Percentiles rank a stretch among this genome's conserved stretches.
Evolutionary conservation across 1,140 invertebrate genomes (phyloP).

Genomic region (Drosophila ercepeae): DNA sequence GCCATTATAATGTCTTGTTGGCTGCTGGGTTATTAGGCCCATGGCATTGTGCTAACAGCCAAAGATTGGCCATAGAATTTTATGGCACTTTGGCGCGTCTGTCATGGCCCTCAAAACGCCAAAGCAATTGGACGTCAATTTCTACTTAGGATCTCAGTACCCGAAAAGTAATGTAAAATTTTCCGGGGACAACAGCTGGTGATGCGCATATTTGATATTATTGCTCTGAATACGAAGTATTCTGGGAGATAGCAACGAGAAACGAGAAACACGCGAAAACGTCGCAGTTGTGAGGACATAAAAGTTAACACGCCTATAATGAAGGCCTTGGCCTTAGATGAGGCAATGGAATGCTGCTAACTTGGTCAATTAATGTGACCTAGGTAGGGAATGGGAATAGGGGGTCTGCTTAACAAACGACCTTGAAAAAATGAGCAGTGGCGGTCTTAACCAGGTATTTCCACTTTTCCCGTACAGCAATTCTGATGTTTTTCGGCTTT

Average conservation of each 20-base stretch:
- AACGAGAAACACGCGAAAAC: constrained; percentile 1
- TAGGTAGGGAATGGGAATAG: constrained; percentile 6
- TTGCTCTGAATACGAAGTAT: constrained; percentile 22
- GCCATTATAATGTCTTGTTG: constrained; percentile 26
- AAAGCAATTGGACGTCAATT: constrained; percentile 77
- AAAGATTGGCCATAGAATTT: constrained; percentile 77
- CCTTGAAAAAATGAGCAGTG: constrained; percentile 17
- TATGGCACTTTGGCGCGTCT: constrained; percentile 64
- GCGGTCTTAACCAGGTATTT: constrained; percentile 18
- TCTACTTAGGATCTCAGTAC: constrained; percentile 57
- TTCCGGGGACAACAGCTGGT: constrained; percentile 65
- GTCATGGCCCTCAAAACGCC: constrained; percentile 42
- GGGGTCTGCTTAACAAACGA: constrained; percentile 27
- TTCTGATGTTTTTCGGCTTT: constrained; percentile 23
- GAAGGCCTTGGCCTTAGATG: constrained; percentile 27
- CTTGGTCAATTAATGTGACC: constrained; percentile 47
- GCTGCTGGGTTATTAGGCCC: constrained; percentile 55
- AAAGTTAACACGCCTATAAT: constrained; percentile 71
- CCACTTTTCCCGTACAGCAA: constrained; percentile 9
- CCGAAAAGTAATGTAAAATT: constrained; percentile 54
- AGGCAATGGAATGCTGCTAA: constrained; percentile 24
- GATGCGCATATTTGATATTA: constrained; percentile 78
- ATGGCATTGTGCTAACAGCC: constrained; percentile 67
- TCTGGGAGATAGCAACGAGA: neutral
- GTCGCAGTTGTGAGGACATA: constrained; percentile 53